phyloP scores from a whole-genome alignment of 2,113 vertebrate species.

The Syrrhaptes paradoxus region DNA sequence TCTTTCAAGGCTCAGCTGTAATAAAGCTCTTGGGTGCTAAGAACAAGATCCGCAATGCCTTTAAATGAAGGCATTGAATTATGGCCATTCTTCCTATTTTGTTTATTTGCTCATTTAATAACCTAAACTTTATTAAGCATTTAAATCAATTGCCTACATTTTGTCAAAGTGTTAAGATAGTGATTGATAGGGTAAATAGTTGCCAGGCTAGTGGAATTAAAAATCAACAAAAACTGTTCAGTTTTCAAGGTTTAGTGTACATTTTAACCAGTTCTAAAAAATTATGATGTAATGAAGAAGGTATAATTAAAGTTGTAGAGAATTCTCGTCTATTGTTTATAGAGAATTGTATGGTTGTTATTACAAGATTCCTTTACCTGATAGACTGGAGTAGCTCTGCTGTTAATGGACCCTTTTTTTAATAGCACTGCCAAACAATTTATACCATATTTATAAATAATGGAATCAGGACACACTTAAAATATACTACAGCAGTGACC shows the following conservation, averaged over 20 bases:
- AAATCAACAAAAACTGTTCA: neutral
- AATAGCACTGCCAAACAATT: neutral
- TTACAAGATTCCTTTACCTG: neutral
- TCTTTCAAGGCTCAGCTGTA: neutral
- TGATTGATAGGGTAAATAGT: neutral
- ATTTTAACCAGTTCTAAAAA: neutral
- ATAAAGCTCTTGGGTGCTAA: neutral
- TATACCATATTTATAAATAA: neutral
- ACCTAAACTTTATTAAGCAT: neutral
- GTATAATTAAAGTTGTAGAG: neutral
- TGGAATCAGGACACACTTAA: neutral
- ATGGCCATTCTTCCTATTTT: neutral
- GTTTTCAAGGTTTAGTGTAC: neutral
- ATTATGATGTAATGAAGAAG: neutral
- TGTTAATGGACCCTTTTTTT: neutral
- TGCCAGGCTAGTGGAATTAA: neutral
- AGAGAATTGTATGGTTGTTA: neutral
- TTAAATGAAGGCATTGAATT: neutral
- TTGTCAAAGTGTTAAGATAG: neutral
- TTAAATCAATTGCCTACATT: neutral
- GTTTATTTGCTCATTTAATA: constrained; percentile 3
- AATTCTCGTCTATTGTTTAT: neutral
- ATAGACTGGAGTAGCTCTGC: neutral
- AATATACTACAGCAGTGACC: neutral
- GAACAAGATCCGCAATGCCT: neutral